These are phyloP conservation scores for Carettochelys insculpta DNA, from an alignment of 2,113 vertebrate species.

Conservation along the genomic window DNA sequence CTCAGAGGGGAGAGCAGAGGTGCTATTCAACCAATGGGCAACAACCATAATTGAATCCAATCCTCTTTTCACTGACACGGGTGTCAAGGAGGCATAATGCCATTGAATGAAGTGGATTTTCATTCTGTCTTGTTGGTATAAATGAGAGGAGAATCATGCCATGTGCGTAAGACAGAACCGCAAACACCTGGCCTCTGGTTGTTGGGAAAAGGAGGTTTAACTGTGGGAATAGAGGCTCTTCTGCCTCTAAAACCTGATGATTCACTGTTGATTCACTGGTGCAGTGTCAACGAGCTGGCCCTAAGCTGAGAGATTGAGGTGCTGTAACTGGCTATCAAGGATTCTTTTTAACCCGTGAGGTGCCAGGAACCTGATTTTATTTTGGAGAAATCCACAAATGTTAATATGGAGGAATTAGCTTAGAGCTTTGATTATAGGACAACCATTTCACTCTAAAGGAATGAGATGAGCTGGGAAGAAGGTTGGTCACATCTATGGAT, in stretches of 20 bases:
- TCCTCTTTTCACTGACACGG: neutral
- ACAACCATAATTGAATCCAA: neutral
- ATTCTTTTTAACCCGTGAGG: neutral
- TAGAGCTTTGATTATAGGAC: neutral
- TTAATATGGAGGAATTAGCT: neutral
- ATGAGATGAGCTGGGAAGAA: neutral
- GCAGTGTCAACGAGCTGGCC: neutral
- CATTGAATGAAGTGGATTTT: too few relatives aligned
- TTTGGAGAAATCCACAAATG: neutral
- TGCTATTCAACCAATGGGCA: neutral
- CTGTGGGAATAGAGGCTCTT: neutral
- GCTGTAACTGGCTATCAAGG: neutral
- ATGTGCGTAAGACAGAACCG: neutral
- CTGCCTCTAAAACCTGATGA: neutral
- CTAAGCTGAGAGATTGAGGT: neutral
- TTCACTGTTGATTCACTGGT: neutral
- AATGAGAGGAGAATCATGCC: neutral
- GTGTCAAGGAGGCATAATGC: neutral
- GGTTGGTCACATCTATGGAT: neutral
- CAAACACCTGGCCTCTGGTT: neutral
- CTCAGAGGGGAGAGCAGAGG: fast-evolving
- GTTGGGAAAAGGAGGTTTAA: neutral
- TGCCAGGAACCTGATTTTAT: neutral
- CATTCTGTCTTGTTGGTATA: neutral
- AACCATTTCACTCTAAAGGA: neutral